Conservation (phyloP, 37 sponge, comb jelly and placozoan species). For the Aplysina aerophoba region DNA sequence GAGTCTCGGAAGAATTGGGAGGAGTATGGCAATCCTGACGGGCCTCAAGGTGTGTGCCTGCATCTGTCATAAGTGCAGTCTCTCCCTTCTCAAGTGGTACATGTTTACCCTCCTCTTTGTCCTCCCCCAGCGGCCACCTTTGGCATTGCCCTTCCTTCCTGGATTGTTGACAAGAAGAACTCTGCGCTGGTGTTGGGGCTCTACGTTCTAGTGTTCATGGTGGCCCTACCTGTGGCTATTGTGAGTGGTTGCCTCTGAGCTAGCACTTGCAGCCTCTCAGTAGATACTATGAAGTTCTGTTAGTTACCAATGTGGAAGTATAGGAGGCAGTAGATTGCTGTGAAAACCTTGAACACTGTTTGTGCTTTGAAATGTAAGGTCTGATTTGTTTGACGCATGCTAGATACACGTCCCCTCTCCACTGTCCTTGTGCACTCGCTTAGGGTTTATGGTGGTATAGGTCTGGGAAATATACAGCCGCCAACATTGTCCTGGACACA, state of each 20-base stretch:
- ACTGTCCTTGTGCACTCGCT: neutral
- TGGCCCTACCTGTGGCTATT: slow-evolving; percentile 77
- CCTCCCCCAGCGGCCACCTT: slow-evolving; percentile 50
- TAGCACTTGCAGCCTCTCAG: neutral
- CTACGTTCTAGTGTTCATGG: slow-evolving; percentile 75
- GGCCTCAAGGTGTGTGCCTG: slow-evolving; percentile 62
- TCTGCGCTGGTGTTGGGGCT: slow-evolving; percentile 64
- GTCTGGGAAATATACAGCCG: slow-evolving; percentile 79
- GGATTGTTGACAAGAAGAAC: slow-evolving; percentile 93
- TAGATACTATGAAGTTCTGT: neutral
- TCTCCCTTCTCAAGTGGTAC: neutral
- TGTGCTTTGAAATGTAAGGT: no score
- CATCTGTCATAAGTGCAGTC: no score
- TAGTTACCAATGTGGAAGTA: neutral
- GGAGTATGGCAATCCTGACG: slow-evolving; percentile 92
- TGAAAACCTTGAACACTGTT: no score
- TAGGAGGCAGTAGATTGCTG: no score
- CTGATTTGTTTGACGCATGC: no score
- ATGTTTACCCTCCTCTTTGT: neutral
- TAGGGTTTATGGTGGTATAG: slow-evolving; percentile 96
- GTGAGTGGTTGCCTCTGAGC: slow-evolving; percentile 44
- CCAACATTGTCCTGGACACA: slow-evolving; percentile 85
- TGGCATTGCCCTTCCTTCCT: slow-evolving; percentile 95
- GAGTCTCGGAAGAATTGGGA: slow-evolving; percentile 89
- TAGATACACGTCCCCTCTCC: neutral